Evolutionary conservation across 2,888 invertebrate species (phyloP).

Genomic region (Alitta virens): DNA sequence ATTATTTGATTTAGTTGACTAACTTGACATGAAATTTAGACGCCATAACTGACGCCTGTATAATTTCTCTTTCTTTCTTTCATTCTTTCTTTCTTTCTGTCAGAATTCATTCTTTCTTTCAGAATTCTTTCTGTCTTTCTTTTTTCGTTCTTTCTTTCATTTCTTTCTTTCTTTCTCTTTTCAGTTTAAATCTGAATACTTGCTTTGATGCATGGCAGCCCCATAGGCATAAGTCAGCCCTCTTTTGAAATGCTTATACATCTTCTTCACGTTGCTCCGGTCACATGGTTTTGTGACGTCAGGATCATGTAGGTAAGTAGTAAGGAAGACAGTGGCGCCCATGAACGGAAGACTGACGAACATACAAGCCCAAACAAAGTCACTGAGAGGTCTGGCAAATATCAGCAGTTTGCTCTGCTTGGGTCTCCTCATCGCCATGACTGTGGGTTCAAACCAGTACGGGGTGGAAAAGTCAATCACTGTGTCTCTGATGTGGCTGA

Average conservation of each 20-base stretch:
- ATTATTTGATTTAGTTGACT: too few relatives aligned
- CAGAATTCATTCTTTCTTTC: too few relatives aligned
- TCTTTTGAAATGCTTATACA: background rate
- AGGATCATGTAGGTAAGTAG: too few relatives aligned
- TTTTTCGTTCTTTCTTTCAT: too few relatives aligned
- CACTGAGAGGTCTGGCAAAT: slow-evolving; percentile 18
- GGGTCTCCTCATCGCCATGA: slow-evolving; percentile 21
- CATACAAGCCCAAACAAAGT: slow-evolving; percentile 11
- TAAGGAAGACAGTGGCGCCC: background rate
- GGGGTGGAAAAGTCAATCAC: slow-evolving; percentile 22
- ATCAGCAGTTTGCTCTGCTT: slow-evolving; percentile 2
- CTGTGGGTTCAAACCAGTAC: slow-evolving; percentile 24
- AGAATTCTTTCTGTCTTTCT: too few relatives aligned
- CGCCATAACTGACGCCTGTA: too few relatives aligned
- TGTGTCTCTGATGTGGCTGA: slow-evolving; percentile 15
- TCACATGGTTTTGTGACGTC: too few relatives aligned
- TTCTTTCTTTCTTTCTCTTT: too few relatives aligned
- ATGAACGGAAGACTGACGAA: slow-evolving; percentile 5
- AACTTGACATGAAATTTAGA: too few relatives aligned
- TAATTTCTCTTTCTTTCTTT: too few relatives aligned
- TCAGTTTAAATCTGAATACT: too few relatives aligned
- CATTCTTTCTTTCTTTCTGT: too few relatives aligned
- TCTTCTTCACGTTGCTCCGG: background rate
- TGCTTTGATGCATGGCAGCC: slow-evolving; percentile 21
- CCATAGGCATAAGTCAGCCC: slow-evolving; percentile 11